Evolutionary conservation across 2,888 invertebrate species (phyloP), one percentile per base, ranked within the genome.

Genomic region (Erannis defoliaria): DNA sequence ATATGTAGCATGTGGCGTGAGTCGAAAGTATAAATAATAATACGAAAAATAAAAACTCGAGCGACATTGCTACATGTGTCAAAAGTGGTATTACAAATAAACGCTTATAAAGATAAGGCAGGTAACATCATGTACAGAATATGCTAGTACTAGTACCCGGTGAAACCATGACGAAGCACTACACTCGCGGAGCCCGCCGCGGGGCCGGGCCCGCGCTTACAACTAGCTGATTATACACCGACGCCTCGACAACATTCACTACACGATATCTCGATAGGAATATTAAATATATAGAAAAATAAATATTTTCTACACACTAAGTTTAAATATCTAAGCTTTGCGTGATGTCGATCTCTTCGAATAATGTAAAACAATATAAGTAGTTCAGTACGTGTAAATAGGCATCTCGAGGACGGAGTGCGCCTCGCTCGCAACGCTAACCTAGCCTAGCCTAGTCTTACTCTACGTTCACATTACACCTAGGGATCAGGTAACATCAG

Each of bases 61-160:
- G 90, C 90, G 84, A 93, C 93, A 92, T 89, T 89, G 93, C 93
- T 93, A 93, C 93, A 93, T 89, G 90, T 93, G 93, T 92, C 93
- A 93, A 93, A 93, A 90, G 93, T 93, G 93, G 93, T 93, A 93
- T 93, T 93, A 93, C 93, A 93, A 93, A 92, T 90, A 90, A 90
- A 92, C 86, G 86, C 89, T 90, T 91, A 91, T 88, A 89, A 89
- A 89, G 85, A 86, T 89, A 93, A 90, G 88, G 87, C 90, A 87
- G 90, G 88, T 91, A 90, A 91, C 90, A 90, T 90, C 77, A 91
- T 91, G 88, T 90, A 91, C 89, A 90, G 81, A 88, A 88, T 88
- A 89, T 85, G 70, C 76, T 77, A 86, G 83, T 86, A 89, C 76
- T 77, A 86, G 83, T 86, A 89, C 88, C 89, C 87, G 85, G 88